Evolutionary conservation across 2,113 vertebrate species (phyloP).

Genomic region (Motacilla tschutschensis): DNA sequence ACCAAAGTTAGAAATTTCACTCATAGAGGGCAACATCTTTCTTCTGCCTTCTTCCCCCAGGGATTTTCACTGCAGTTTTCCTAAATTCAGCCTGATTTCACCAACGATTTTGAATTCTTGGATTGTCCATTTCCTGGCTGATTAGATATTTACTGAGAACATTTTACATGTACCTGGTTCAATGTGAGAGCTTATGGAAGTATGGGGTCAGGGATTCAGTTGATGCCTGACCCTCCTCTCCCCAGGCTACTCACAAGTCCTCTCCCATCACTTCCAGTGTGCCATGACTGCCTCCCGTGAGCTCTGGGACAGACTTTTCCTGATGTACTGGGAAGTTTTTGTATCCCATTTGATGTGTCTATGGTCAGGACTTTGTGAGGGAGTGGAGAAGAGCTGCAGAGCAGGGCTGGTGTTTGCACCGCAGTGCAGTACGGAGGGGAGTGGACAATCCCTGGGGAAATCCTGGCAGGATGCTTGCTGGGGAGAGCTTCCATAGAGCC

Average conservation of each 20-base stretch:
- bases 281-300: background rate
- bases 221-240: background rate
- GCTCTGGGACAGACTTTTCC: background rate
- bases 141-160: background rate
- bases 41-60: background rate
- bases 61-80: background rate
- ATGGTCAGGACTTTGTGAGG: background rate
- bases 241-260: accelerated
- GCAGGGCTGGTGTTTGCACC: background rate
- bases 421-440: background rate
- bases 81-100: background rate
- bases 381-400: background rate
- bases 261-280: accelerated
- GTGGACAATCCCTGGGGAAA: background rate
- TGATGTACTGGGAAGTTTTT: background rate
- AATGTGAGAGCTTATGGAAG: background rate
- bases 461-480: background rate
- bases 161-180: background rate
- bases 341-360: background rate
- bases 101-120: background rate
- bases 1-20: background rate
- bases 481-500: constrained; percentile 16
- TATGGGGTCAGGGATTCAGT: background rate
- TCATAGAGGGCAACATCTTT: background rate
- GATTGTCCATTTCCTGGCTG: background rate